Evolutionary conservation across 2,113 vertebrate species (phyloP).

Genomic region (Podocnemis expansa): DNA sequence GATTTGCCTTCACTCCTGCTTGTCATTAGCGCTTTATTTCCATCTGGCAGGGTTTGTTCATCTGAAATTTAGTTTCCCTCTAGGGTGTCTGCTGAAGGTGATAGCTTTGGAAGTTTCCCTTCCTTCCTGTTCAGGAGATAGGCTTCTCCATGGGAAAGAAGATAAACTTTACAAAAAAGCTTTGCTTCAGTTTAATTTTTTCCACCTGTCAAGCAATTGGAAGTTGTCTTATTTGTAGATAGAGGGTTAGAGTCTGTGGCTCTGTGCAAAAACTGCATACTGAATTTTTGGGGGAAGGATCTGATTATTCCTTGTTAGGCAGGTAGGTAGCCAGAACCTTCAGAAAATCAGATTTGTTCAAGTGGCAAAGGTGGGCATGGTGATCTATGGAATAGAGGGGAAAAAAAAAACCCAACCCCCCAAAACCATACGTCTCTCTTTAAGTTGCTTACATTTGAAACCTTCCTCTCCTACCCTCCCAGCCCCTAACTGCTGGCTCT

Average conservation of each 20-base stretch:
- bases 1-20: background rate
- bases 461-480: fast-evolving
- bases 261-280: background rate
- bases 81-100: background rate
- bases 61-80: slow-evolving; percentile 32
- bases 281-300: slow-evolving; percentile 30
- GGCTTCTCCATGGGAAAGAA: background rate
- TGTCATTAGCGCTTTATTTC: background rate
- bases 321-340: background rate
- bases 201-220: background rate
- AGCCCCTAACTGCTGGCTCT: background rate
- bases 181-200: background rate
- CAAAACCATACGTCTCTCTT: background rate
- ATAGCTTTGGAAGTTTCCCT: slow-evolving; percentile 30
- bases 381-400: background rate
- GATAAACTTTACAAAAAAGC: background rate
- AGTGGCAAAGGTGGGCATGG: background rate
- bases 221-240: background rate
- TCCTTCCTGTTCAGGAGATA: slow-evolving; percentile 14
- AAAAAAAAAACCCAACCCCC: too few species aligned
- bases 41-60: background rate
- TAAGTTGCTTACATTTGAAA: slow-evolving; percentile 22
- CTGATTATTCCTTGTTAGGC: background rate
- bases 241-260: background rate
- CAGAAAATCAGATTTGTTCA: slow-evolving; percentile 25